Conservation (phyloP, 2,797 vertebrate species). For the Rhinoraja longicauda region DNA sequence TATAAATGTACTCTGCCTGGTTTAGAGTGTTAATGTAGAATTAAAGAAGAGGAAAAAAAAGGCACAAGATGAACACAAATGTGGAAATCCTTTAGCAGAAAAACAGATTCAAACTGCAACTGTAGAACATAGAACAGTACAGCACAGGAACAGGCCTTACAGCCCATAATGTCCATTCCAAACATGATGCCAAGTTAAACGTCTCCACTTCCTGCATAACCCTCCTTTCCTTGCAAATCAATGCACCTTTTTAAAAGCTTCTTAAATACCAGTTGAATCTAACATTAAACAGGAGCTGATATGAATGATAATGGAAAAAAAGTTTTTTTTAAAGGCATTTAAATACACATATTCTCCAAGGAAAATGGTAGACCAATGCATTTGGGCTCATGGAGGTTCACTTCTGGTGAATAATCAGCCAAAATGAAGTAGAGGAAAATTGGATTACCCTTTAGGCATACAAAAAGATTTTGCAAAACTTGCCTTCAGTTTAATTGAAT, state of each 20-base stretch:
- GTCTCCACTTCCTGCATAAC: too few relatives aligned
- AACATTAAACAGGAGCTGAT: too few relatives aligned
- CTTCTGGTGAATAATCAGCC: not conserved
- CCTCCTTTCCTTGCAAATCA: too few relatives aligned
- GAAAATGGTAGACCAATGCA: too few relatives aligned
- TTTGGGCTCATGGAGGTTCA: not conserved
- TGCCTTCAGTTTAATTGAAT: too few relatives aligned
- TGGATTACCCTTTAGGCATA: not conserved
- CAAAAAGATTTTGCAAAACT: not conserved
- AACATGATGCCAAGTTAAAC: too few relatives aligned
- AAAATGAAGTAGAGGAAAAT: not conserved
- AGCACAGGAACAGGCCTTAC: too few relatives aligned
- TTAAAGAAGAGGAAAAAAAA: not conserved
- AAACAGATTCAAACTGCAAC: not conserved
- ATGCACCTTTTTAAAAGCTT: too few relatives aligned
- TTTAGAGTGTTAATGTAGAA: not conserved
- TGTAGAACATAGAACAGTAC: too few relatives aligned
- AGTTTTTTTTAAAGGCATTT: too few relatives aligned
- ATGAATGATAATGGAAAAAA: not conserved
- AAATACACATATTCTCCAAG: not conserved
- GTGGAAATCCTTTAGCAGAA: not conserved
- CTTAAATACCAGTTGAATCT: not conserved
- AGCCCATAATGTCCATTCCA: too few relatives aligned
- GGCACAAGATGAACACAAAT: not conserved
- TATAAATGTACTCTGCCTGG: not conserved